Evolutionary conservation across 2,113 vertebrate species (phyloP).

Genomic region (Protobothrops mucrosquamatus): DNA sequence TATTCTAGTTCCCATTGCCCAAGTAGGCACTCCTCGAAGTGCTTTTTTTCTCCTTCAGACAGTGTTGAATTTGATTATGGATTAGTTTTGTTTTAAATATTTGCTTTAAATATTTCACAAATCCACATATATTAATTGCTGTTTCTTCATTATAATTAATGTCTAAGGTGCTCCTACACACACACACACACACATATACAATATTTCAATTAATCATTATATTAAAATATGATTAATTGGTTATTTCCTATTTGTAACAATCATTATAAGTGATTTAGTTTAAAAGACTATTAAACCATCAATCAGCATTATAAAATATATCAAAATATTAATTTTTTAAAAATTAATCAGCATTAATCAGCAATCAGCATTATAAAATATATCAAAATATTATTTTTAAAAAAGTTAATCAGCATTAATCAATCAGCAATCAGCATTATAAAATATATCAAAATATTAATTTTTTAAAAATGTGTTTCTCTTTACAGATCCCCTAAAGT

Average conservation of each 20-base stretch:
- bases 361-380: too few species aligned
- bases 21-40: neutral
- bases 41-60: neutral
- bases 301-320: too few species aligned
- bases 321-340: neutral
- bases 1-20: neutral
- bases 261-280: too few species aligned
- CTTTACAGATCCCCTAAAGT: neutral
- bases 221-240: too few species aligned
- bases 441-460: neutral
- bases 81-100: neutral
- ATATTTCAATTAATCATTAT: too few species aligned
- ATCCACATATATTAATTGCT: neutral
- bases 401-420: neutral
- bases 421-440: too few species aligned
- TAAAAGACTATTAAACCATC: too few species aligned
- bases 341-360: neutral
- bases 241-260: too few species aligned
- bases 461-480: neutral
- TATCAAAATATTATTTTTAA: neutral
- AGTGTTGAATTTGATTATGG: neutral
- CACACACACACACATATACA: too few species aligned
- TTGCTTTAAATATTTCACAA: neutral
- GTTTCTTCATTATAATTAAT: conserved; percentile 4
- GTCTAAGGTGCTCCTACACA: neutral